Percentiles rank a stretch among this genome's conserved stretches.
Evolutionary conservation across 1,140 invertebrate species (phyloP).

Genomic region (Lordiphosa mommai): DNA sequence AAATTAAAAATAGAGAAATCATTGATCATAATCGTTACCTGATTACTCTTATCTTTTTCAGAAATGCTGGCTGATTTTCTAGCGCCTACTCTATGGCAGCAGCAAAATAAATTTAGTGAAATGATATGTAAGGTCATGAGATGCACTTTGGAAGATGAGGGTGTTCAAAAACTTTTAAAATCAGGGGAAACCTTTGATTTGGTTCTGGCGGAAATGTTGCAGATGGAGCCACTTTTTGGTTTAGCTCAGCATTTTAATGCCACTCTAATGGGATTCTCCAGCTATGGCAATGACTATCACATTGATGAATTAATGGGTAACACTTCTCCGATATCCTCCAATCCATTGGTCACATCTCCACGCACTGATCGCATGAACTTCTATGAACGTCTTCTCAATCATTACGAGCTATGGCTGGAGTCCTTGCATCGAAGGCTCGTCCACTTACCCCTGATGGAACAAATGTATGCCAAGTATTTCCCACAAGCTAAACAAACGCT

Average conservation of each 20-base stretch:
- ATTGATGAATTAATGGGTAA: slow-evolving; percentile 68
- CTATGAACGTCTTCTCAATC: too few relatives aligned
- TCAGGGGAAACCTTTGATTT: slow-evolving; percentile 66
- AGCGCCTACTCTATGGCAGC: slow-evolving; percentile 48
- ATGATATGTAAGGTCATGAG: neutral
- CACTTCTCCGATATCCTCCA: slow-evolving; percentile 65
- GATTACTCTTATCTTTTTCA: neutral
- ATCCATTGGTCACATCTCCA: slow-evolving; percentile 65
- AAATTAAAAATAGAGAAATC: slow-evolving; percentile 18
- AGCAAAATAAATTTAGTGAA: slow-evolving; percentile 52
- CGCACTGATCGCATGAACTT: slow-evolving; percentile 79
- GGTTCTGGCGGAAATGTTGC: slow-evolving; percentile 59
- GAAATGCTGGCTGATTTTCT: slow-evolving; percentile 12
- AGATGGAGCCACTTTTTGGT: slow-evolving; percentile 64
- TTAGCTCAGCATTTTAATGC: slow-evolving; percentile 67
- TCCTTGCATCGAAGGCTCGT: slow-evolving; percentile 22
- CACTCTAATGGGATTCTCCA: slow-evolving; percentile 56
- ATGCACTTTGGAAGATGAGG: slow-evolving; percentile 15
- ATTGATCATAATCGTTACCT: neutral
- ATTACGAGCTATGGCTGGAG: too few relatives aligned
- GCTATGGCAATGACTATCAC: slow-evolving; percentile 61
- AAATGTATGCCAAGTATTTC: slow-evolving; percentile 77
- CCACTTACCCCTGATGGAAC: slow-evolving; percentile 71
- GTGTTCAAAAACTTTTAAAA: slow-evolving; percentile 43
- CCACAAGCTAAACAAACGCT: slow-evolving; percentile 25